phyloP scores from a whole-genome alignment of 1,140 invertebrate genomes.

The Grapholita molesta region DNA sequence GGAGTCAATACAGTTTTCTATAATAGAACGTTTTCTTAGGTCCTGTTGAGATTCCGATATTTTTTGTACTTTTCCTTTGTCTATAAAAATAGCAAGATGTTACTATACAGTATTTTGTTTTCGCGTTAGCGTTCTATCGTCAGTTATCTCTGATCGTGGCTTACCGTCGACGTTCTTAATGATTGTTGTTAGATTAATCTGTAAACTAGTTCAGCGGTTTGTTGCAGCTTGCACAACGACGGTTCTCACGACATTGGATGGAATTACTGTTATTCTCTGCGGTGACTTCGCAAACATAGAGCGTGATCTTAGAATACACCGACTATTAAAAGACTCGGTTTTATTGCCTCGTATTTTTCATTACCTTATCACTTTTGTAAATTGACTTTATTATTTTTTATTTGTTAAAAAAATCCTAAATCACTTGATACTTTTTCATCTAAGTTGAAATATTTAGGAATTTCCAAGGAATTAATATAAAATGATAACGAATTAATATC shows the following conservation, averaged over 20 bases:
- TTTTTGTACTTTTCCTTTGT: not conserved
- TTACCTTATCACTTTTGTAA: not conserved
- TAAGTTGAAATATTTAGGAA: no score
- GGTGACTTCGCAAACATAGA: conserved; percentile 23
- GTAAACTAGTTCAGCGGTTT: conserved; percentile 60
- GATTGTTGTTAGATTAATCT: conserved; percentile 53
- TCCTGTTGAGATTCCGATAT: not conserved
- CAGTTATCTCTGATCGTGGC: conserved; percentile 40
- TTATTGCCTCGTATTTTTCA: conserved; percentile 12
- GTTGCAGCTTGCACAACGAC: conserved; percentile 51
- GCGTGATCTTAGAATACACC: conserved; percentile 24
- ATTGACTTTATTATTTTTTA: not conserved
- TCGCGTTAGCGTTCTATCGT: conserved; percentile 1
- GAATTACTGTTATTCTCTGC: conserved; percentile 63
- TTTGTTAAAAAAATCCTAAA: not conserved
- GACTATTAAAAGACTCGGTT: conserved; percentile 32
- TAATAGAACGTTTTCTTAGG: no score
- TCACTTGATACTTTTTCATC: not conserved
- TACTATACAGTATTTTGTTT: not conserved
- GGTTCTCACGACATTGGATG: conserved; percentile 72
- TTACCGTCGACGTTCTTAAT: conserved; percentile 51
- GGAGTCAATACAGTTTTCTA: no score
- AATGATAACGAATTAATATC: no score
- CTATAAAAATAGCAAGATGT: not conserved
- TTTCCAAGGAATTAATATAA: no score